Conservation (phyloP, 2,888 invertebrate species). For the Callinectes sapidus region DNA sequence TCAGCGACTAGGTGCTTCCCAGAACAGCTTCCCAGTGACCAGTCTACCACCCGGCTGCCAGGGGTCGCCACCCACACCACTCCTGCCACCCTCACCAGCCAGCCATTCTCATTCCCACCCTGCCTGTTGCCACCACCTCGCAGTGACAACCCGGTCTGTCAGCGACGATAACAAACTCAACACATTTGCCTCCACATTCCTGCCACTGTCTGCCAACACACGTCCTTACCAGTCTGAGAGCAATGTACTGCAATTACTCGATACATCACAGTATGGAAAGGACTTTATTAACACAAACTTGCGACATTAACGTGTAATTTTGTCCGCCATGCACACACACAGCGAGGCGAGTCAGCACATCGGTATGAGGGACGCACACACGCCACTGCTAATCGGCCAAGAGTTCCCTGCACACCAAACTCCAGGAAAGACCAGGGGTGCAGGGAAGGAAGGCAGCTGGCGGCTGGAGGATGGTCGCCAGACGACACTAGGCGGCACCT, state of each 20-base stretch:
- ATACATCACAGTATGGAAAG: background rate
- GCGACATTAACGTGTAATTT: background rate
- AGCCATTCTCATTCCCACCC: background rate
- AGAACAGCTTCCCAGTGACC: conserved; percentile 43
- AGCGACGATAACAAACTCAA: conserved; percentile 4
- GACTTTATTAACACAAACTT: background rate
- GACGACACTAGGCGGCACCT: conserved; percentile 17
- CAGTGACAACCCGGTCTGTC: conserved; percentile 28
- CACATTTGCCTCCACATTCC: conserved; percentile 15
- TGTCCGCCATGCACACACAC: background rate
- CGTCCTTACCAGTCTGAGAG: background rate
- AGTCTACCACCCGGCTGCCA: conserved; percentile 37
- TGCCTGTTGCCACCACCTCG: conserved; percentile 42
- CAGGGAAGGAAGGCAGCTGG: conserved; percentile 7
- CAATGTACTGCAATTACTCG: background rate
- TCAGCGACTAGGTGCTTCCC: conserved; percentile 48
- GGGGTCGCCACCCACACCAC: conserved; percentile 47
- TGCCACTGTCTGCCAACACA: background rate
- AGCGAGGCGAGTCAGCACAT: background rate
- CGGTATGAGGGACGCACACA: background rate
- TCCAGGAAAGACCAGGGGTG: background rate
- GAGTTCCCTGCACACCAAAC: background rate
- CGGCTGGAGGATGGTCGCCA: conserved; percentile 6
- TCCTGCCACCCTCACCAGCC: background rate
- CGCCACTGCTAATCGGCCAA: background rate